These are phyloP conservation scores for Pterophyllum scalare DNA, from an alignment of 2,113 vertebrate species.

Conservation along the genomic window DNA sequence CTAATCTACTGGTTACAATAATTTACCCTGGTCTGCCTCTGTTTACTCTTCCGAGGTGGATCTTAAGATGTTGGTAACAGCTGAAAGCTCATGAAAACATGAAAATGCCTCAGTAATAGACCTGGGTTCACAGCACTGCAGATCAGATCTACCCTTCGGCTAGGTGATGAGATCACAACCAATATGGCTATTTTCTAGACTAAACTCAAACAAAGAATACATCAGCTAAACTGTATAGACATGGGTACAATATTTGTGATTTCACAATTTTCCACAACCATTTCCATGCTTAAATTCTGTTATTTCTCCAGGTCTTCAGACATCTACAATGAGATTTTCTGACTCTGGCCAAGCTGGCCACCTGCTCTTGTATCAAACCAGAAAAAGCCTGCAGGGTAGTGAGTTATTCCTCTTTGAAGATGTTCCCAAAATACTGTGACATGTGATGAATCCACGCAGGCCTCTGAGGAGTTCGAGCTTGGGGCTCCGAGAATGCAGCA, in stretches of 20 bases:
- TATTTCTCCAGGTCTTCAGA: background rate
- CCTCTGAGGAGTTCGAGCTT: background rate
- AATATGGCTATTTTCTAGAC: background rate
- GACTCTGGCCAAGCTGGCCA: background rate
- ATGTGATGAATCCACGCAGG: slow-evolving; percentile 21
- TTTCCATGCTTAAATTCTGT: background rate
- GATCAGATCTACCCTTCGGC: background rate
- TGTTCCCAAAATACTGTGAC: slow-evolving; percentile 14
- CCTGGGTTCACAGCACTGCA: background rate
- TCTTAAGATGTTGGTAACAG: background rate
- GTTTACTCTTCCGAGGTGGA: background rate
- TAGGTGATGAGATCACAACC: background rate
- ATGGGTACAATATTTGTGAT: slow-evolving; percentile 18
- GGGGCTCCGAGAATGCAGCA: slow-evolving; percentile 5
- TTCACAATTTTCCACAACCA: background rate
- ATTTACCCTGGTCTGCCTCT: background rate
- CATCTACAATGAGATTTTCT: background rate
- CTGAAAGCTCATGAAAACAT: background rate
- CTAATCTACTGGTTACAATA: background rate
- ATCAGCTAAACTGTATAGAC: background rate
- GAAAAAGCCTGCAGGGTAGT: slow-evolving; percentile 10
- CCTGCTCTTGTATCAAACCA: background rate
- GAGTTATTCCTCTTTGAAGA: slow-evolving; percentile 39
- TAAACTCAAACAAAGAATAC: background rate
- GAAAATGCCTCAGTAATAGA: background rate